A percentile compares a stretch with the other conserved stretches of the same genome.
phyloP scores from a whole-genome alignment of 2,113 vertebrate species.

The Strigops habroptila region DNA sequence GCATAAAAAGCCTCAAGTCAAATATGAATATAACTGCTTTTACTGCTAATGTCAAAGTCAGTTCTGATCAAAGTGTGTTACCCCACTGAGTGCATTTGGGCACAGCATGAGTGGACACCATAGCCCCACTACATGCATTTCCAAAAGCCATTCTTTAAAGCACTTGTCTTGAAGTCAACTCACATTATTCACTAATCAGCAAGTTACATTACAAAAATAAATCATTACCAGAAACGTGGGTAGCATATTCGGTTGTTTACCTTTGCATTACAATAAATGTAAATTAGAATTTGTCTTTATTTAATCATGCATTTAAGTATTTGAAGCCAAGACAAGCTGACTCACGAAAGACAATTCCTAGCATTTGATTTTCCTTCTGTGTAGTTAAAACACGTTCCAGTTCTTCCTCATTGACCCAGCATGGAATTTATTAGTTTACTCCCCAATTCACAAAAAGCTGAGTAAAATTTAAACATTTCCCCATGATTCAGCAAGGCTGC shows the following conservation, averaged over 20 bases:
- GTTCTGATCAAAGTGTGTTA: background rate
- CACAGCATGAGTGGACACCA: background rate
- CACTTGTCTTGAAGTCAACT: background rate
- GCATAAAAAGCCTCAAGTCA: background rate
- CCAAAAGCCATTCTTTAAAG: background rate
- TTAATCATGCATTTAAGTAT: background rate
- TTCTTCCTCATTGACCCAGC: background rate
- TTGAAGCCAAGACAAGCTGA: background rate
- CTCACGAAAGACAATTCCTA: background rate
- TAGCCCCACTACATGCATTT: background rate
- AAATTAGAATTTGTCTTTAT: background rate
- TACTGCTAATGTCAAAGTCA: background rate
- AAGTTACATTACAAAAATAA: background rate
- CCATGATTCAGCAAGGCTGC: background rate
- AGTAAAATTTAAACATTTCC: background rate
- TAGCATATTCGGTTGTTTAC: background rate
- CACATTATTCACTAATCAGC: background rate
- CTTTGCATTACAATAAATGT: background rate
- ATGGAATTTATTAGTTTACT: background rate
- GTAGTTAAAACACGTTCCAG: background rate
- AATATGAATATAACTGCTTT: background rate
- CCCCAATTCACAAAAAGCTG: background rate
- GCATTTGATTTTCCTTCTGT: background rate
- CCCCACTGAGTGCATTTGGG: background rate
- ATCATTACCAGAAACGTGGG: rapidly evolving